phyloP scores from a whole-genome alignment of 1,140 invertebrate genomes.

The Pseudomyrmex dendroicus region DNA sequence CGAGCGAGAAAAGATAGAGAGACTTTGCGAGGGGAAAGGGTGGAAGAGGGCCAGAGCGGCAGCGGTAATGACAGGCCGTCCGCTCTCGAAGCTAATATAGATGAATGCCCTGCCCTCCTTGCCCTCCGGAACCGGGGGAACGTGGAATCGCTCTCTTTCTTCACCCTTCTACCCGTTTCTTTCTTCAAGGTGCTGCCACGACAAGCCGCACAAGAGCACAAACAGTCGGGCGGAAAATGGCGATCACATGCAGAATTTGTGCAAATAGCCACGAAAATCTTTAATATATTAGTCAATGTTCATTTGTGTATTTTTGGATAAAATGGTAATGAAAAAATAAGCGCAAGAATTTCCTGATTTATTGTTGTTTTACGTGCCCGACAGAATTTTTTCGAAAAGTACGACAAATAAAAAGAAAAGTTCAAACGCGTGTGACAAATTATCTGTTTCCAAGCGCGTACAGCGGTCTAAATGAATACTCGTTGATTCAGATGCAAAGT shows the following conservation, averaged over 20 bases:
- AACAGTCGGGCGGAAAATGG: slow-evolving; percentile 16
- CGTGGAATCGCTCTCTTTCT: slow-evolving; percentile 73
- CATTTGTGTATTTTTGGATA: too few relatives aligned
- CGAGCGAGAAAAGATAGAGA: slow-evolving; percentile 40
- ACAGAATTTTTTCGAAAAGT: background rate
- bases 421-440: too few relatives aligned
- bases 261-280: background rate
- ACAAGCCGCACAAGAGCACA: slow-evolving; percentile 8
- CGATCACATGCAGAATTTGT: slow-evolving; percentile 7
- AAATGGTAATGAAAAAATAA: background rate
- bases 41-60: slow-evolving; percentile 80
- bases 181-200: slow-evolving; percentile 34
- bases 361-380: too few relatives aligned
- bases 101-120: slow-evolving; percentile 85
- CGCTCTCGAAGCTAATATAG: slow-evolving; percentile 86
- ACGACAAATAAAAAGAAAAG: background rate
- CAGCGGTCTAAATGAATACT: background rate
- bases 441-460: too few relatives aligned
- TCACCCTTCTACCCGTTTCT: slow-evolving; percentile 42
- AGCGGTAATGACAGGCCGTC: slow-evolving; percentile 85
- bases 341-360: too few relatives aligned
- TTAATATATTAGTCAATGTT: too few relatives aligned
- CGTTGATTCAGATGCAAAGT: too few relatives aligned
- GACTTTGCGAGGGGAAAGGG: slow-evolving; percentile 66
- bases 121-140: slow-evolving; percentile 77